A percentile compares a stretch with the other conserved stretches of the same genome.
phyloP scores from a whole-genome alignment of 2,888 invertebrate species.

The Nyleta sp. region DNA sequence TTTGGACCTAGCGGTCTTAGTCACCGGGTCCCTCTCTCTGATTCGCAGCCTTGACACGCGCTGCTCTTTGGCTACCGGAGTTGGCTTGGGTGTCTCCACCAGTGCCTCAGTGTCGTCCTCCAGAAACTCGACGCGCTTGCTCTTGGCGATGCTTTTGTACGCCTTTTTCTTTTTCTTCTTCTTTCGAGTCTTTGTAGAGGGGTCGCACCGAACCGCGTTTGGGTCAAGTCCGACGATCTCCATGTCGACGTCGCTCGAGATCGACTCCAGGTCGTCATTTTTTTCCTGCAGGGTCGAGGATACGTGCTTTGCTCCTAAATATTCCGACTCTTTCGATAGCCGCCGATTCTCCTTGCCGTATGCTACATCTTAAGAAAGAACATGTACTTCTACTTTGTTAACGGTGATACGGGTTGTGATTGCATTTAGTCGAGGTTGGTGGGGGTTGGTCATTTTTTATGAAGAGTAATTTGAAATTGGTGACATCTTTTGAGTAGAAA shows the following conservation, averaged over 20 bases:
- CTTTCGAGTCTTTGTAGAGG: conserved; percentile 68
- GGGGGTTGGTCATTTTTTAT: no score
- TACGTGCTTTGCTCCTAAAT: conserved; percentile 65
- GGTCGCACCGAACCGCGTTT: conserved; percentile 64
- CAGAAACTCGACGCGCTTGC: background rate
- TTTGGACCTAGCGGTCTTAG: no score
- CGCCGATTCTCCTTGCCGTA: conserved; percentile 80
- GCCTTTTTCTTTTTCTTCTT: conserved; percentile 73
- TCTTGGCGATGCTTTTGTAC: conserved; percentile 4
- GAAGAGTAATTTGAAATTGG: no score
- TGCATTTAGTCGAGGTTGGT: no score
- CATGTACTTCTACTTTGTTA: conserved; percentile 77
- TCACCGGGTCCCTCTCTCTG: conserved; percentile 12
- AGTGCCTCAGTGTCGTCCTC: background rate
- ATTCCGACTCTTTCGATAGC: conserved; percentile 72
- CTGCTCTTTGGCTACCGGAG: conserved; percentile 45
- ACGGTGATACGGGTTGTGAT: conserved; percentile 32
- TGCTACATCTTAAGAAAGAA: conserved; percentile 79
- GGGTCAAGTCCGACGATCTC: conserved; percentile 76
- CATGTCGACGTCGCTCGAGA: conserved; percentile 80
- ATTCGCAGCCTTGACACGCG: background rate
- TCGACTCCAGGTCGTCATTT: conserved; percentile 77
- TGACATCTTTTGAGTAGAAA: no score
- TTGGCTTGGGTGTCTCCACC: background rate
- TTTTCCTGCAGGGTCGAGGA: conserved; percentile 76